Base-by-base conservation (phyloP, 2,888 invertebrate genomes). In the Platycheirus albimanus region DNA sequence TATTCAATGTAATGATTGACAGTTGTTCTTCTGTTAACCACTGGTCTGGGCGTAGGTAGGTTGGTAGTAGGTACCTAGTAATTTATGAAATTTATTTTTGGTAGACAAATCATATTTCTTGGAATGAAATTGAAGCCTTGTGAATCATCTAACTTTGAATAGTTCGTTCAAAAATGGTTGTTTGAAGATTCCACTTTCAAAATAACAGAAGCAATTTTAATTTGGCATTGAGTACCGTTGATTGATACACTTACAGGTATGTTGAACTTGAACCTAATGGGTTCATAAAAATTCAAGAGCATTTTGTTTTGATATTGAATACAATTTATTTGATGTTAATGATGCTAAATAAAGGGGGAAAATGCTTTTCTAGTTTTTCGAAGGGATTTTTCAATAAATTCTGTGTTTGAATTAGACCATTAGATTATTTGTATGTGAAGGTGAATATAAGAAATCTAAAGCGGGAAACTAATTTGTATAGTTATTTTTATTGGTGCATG, bases 1-100 rank as follows among this genome's bases (percentile, higher is more conserved):
- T 19, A 19, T 36, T 54, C 30, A 36, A 41, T 58, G 58, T 41
- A 24, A 41, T 58, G 58, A 41, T 58, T 58, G 58, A 58, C 58
- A 58, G 41, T 24, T 58, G 41, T 58, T 58, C 28, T 28, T 41
- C 28, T 3, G 13, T 10, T 58, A 24, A 58, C 15, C 8, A 56
- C 13, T 7, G 49, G 36, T n/a, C 19, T 51, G n/a, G 36, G 38
- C 20, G 30, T n/a, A n/a, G n/a, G n/a, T n/a, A n/a, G n/a, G n/a
- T n/a, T n/a, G n/a, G n/a, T n/a, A n/a, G n/a, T n/a, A 7, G 7
- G 3, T 3, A 11, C 0, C 2, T 13, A 11, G 15, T 15, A 2
- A 41, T 38, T 58, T 58, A 24, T 52, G 17, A 11, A 33, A 33
- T 33, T 11, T 33, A 56, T 20, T 38, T 56, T 38, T 56, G 7